These are phyloP conservation scores for Pyxicephalus adspersus DNA, from an alignment of 2,113 vertebrate genomes.

Conservation along the genomic window DNA sequence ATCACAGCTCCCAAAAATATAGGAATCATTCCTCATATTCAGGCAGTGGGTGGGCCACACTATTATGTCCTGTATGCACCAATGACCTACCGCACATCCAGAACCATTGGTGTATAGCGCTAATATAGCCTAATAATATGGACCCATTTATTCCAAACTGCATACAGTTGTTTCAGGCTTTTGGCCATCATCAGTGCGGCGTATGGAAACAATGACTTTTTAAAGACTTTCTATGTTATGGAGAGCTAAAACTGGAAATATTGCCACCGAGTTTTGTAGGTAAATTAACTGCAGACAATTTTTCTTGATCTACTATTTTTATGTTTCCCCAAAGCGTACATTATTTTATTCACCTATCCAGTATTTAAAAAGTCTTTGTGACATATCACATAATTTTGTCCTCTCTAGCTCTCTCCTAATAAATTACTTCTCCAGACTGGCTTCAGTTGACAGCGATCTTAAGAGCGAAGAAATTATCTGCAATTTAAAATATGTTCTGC, in stretches of 20 bases:
- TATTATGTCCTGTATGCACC: no score
- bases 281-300: not conserved
- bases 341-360: not conserved
- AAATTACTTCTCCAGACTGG: slow-evolving; percentile 2
- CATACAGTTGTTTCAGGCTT: no score
- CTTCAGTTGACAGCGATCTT: not conserved
- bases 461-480: not conserved
- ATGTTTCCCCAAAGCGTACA: not conserved
- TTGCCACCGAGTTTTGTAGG: not conserved
- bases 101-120: no score
- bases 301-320: not conserved
- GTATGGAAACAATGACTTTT: no score
- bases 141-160: no score
- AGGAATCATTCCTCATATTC: no score
- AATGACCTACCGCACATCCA: no score
- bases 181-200: no score
- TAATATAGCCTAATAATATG: no score
- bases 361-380: not conserved
- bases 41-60: no score
- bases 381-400: slow-evolving; percentile 4
- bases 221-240: no score
- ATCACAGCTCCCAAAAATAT: no score
- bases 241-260: not conserved
- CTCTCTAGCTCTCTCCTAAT: slow-evolving; percentile 3
- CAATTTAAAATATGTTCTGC: not conserved